Conservation (phyloP, 2,797 vertebrate genomes). For the Eulemur albifrons region DNA sequence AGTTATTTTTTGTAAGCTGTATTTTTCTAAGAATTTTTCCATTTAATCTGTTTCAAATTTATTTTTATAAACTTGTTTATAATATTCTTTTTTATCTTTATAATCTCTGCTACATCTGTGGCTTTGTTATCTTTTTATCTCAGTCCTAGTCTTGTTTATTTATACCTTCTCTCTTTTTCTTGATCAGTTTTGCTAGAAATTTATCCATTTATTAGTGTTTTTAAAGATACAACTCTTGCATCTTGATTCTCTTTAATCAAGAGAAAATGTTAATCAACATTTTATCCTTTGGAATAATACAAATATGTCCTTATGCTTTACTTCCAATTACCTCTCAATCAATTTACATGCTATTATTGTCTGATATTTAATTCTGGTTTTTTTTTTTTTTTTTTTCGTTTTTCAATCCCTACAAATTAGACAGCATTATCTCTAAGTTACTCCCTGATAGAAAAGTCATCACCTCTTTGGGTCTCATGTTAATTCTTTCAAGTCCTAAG, state of each 20-base stretch:
- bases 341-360: not conserved
- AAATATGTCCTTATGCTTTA: not conserved
- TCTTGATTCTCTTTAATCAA: not conserved
- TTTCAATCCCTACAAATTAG: not conserved
- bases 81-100: not conserved
- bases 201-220: not conserved
- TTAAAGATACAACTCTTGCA: not conserved
- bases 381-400: constrained; percentile 4
- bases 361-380: not conserved
- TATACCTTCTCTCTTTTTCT: not conserved
- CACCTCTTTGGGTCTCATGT: not conserved
- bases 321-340: not conserved
- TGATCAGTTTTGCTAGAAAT: not conserved
- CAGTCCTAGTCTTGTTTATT: not conserved
- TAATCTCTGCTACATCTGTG: not conserved
- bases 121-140: not conserved
- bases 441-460: not conserved
- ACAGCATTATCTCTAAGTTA: not conserved
- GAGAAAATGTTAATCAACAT: not conserved
- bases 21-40: not conserved
- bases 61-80: not conserved
- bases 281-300: not conserved
- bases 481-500: not conserved
- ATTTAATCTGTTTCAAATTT: constrained; percentile 11
- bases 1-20: constrained; percentile 9